Base-by-base conservation (phyloP, 2,888 invertebrate species). In the Acrocera orbiculus region DNA sequence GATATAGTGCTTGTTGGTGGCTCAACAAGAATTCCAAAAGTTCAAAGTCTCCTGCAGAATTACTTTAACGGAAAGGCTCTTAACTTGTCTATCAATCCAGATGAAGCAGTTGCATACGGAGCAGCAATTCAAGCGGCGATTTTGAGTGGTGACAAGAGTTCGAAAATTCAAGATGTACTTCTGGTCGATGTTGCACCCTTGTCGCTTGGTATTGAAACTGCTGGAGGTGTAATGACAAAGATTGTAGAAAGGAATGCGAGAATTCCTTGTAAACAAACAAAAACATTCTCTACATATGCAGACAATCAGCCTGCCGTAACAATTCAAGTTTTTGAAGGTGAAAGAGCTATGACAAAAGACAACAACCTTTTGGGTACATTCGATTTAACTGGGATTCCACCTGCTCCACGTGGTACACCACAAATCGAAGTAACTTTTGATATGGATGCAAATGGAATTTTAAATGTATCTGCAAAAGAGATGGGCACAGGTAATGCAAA, bases 331-430 rank as follows among this genome's bases (percentile, higher is more conserved):
- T 75, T 69, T 51, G 77, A 82, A 53, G 80, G 80, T 19, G 80
- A 81, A 57, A 64, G 83, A 23, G 83, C 86, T 27, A 80, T 90
- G 85, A 89, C 89, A 43, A 85, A 80, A 52, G 89, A 89, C 58
- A 92, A 92, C 66, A 86, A 93, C 58, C 66, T 87, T 27, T 70
- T 96, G 41, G 95, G 95, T 35, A 93, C 86, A 56, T 96, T 96
- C 61, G 89, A 95, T 58, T 69, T 96, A 33, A 81, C 83, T 5
- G 92, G 92, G 22, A 93, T 95, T 51, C 90, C 93, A 2, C 92
- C 93, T n/a, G 85, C 82, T 53, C 93, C 76, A 37, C 80, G 73
- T 42, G 93, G 76, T 52, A 89, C 77, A 42, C 90, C 74, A 41
- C 85, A 73, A 60, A 89, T 75, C 63, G 92, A 82, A 53, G 81